These are phyloP conservation scores for Peromyscus californicus DNA, from an alignment of 2,113 vertebrate genomes.

Conservation along the genomic window DNA sequence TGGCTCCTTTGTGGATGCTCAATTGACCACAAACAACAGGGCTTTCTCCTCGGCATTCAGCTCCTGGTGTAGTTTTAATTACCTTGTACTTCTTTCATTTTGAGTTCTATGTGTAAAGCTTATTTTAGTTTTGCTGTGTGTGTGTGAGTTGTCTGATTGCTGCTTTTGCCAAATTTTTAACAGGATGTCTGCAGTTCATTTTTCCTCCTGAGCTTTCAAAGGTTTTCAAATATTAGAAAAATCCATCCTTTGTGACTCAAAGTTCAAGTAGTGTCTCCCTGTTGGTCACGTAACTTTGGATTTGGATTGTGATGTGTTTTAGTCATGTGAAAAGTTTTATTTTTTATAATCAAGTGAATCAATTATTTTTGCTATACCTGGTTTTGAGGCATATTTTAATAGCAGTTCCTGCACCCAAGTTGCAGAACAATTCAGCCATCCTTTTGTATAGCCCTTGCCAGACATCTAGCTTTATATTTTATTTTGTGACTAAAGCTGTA, in stretches of 20 bases:
- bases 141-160: neutral
- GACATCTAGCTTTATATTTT: neutral
- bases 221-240: slow-evolving; percentile 2
- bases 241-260: neutral
- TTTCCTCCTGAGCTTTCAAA: neutral
- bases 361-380: neutral
- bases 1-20: slow-evolving; percentile 20
- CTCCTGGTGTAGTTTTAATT: neutral
- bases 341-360: neutral
- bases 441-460: neutral
- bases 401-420: neutral
- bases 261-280: neutral
- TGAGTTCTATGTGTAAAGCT: neutral
- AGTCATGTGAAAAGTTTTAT: neutral
- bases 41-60: neutral
- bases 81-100: slow-evolving; percentile 9
- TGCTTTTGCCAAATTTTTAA: slow-evolving; percentile 8
- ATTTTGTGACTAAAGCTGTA: neutral
- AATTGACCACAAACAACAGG: neutral
- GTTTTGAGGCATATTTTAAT: neutral
- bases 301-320: neutral
- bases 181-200: neutral
- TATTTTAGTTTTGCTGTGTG: neutral
- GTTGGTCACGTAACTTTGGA: neutral
- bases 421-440: neutral